Base-by-base conservation (phyloP, 2,797 vertebrate species). In the Argentina silus region DNA sequence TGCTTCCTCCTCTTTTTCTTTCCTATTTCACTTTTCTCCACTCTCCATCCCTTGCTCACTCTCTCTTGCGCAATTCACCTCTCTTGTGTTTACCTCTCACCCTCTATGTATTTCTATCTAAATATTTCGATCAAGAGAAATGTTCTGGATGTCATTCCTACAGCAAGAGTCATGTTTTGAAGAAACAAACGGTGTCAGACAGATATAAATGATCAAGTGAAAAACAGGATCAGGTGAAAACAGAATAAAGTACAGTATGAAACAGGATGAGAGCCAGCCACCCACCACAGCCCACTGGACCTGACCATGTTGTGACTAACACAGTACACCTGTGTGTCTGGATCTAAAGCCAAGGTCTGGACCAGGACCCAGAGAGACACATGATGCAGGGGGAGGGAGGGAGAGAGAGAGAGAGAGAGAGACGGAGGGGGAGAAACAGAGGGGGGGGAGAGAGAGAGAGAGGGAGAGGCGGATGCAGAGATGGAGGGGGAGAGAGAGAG, bases 221-320 rank as follows among this genome's bases (percentile, higher is more conserved):
- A 75, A 82, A 80, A 69, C 78, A n/a, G 27, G 27, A 36, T 36
- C 27, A 36, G 27, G 27, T 44, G 23, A 79, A 36, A 69, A 69
- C 69, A 51, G 53, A 57, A 75, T 53, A 36, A 36, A 36, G 27
- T 36, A 36, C 27, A 2, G 27, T 53, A 6, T n/a, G 17, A 83
- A 83, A 85, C 86, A 84, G 82, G 84, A 85, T 75, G 69, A 45
- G 80, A 81, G 75, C 57, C 45, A 42, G 63, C 68, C 19, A 2
- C 36, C 12, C 21, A 55, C 27, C 27, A 36, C 27, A 59, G 65
- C 7, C 7, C 57, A 21, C 43, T 9, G 0, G 21, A 56, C 59
- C 6, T 45, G 27, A 36, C 27, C 27, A 36, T 36, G 8, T 55
- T 62, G 71, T 74, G 69, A 76, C 68, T 77, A 69, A 85, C 7